Evolutionary conservation across 2,113 vertebrate species (phyloP).

Genomic region (Serilophus lunatus): DNA sequence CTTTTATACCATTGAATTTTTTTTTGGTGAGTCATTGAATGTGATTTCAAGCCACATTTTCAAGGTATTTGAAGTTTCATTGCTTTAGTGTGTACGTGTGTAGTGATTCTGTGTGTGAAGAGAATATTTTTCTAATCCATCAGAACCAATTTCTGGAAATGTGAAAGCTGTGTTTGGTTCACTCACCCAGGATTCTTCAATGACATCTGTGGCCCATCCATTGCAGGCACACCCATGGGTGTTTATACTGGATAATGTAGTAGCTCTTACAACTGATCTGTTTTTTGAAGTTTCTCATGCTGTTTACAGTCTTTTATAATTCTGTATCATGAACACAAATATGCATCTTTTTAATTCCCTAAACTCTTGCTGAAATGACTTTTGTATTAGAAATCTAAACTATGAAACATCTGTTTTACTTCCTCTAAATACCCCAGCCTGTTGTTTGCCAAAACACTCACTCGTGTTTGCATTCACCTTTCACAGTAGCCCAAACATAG

Average conservation of each 20-base stretch:
- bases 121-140: conserved; percentile 50
- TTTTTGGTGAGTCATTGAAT: not conserved
- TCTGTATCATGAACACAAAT: not conserved
- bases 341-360: not conserved
- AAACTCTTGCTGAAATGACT: not conserved
- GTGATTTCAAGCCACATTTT: conserved; percentile 27
- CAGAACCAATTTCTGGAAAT: conserved; percentile 22
- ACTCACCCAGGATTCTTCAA: not conserved
- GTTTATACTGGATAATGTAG: conserved; percentile 22
- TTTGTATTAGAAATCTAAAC: not conserved
- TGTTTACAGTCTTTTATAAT: conserved; percentile 24
- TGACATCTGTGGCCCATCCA: not conserved
- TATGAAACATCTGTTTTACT: not conserved
- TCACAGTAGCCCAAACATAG: not conserved
- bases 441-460: not conserved
- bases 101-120: conserved; percentile 2
- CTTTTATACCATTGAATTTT: conserved; percentile 46
- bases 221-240: not conserved
- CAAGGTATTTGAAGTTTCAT: conserved; percentile 26
- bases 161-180: conserved; percentile 24
- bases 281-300: conserved; percentile 25
- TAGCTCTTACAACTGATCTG: not conserved
- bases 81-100: not conserved
- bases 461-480: not conserved
- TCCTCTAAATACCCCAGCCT: not conserved